Percentiles rank a stretch among this genome's conserved stretches.
These are phyloP conservation scores for Lacerta bilineata DNA, from an alignment of 2,797 vertebrate species.

Conservation along the genomic window DNA sequence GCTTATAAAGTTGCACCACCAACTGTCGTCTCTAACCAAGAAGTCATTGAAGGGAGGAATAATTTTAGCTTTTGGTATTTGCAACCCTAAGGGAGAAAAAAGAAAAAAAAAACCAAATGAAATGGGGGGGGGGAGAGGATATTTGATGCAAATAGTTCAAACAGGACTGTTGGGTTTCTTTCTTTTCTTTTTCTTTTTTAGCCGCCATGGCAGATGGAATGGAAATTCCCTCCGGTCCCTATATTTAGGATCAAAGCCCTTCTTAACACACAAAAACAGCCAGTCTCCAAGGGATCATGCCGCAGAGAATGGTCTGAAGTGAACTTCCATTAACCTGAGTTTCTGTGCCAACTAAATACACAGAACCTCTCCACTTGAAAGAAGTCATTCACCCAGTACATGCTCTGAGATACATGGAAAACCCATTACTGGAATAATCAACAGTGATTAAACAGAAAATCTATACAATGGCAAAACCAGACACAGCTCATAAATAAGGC, in stretches of 20 bases:
- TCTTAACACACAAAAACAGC: slow-evolving; percentile 74
- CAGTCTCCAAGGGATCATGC: slow-evolving; percentile 77
- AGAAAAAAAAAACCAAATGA: slow-evolving; percentile 16
- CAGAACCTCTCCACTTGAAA: slow-evolving; percentile 75
- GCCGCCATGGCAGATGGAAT: slow-evolving; percentile 72
- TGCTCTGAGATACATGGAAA: slow-evolving; percentile 82
- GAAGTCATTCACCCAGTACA: slow-evolving; percentile 76
- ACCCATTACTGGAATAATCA: slow-evolving; percentile 84
- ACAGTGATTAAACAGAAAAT: slow-evolving; percentile 79
- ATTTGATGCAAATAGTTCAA: slow-evolving; percentile 70
- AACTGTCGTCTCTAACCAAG: slow-evolving; percentile 57
- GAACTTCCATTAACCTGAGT: slow-evolving; percentile 80
- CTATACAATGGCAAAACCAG: slow-evolving; percentile 83
- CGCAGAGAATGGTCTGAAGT: slow-evolving; percentile 78
- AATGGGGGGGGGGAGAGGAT: neutral
- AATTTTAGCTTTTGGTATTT: slow-evolving; percentile 57
- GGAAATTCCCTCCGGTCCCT: slow-evolving; percentile 76
- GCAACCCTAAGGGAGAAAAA: slow-evolving; percentile 52
- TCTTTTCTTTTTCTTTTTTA: neutral
- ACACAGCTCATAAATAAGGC: slow-evolving; percentile 74
- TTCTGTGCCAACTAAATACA: slow-evolving; percentile 83
- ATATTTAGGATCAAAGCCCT: slow-evolving; percentile 83
- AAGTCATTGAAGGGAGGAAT: slow-evolving; percentile 50
- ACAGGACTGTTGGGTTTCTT: slow-evolving; percentile 44
- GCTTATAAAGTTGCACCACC: slow-evolving; percentile 35